These are phyloP conservation scores for Aspidoscelis tigris DNA, from an alignment of 2,113 vertebrate species.

Conservation along the genomic window DNA sequence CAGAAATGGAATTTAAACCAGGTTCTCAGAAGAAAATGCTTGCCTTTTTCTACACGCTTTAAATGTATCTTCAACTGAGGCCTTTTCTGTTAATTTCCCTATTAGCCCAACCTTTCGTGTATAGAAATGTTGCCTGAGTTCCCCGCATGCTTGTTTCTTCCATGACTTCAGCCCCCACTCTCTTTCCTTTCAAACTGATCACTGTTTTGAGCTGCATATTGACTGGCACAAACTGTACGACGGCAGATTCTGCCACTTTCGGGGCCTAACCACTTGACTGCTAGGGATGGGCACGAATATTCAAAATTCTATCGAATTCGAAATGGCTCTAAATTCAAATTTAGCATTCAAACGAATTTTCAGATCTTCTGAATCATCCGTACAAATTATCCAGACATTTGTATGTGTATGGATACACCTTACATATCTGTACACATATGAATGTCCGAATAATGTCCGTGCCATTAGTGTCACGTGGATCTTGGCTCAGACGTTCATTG, in stretches of 20 bases:
- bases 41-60: constrained; percentile 45
- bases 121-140: constrained; percentile 27
- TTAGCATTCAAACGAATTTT: too few species aligned
- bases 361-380: too few species aligned
- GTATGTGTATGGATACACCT: too few species aligned
- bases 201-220: constrained; percentile 68
- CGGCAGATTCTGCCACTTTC: too few species aligned
- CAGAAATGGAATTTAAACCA: constrained; percentile 8
- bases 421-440: too few species aligned
- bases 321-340: too few species aligned
- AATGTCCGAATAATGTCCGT: too few species aligned
- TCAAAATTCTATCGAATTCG: too few species aligned
- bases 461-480: too few species aligned
- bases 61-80: constrained; percentile 6
- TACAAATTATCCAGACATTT: too few species aligned
- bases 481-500: constrained; percentile 55
- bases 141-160: constrained; percentile 61
- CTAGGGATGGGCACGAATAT: too few species aligned
- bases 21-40: constrained; percentile 41
- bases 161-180: constrained; percentile 64
- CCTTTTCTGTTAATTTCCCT: constrained; percentile 40
- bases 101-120: not conserved
- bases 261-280: too few species aligned
- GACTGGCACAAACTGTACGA: constrained; percentile 14
- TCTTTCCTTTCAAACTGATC: constrained; percentile 72